Conservation (phyloP, 2,888 invertebrate genomes). For the Minunthozetes semirufus region DNA sequence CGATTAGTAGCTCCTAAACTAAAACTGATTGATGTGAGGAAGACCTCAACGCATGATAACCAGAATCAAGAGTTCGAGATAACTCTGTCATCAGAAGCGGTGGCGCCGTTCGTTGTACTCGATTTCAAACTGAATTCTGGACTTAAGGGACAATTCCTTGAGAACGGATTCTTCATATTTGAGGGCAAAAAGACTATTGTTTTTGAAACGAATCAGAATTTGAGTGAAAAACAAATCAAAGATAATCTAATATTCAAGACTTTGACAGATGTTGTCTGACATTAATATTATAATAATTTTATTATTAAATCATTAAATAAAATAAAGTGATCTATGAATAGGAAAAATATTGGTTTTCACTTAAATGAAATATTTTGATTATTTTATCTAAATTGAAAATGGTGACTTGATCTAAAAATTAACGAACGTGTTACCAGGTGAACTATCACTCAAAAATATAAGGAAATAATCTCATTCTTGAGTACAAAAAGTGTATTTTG, state of each 20-base stretch:
- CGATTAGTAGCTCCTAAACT: neutral
- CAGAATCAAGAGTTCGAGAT: slow-evolving; percentile 34
- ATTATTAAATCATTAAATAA: too few relatives aligned
- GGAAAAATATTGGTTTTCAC: too few relatives aligned
- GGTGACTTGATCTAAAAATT: too few relatives aligned
- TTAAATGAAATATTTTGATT: too few relatives aligned
- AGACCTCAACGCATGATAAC: slow-evolving; percentile 17
- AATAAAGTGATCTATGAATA: too few relatives aligned
- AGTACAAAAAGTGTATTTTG: too few relatives aligned
- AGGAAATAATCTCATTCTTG: too few relatives aligned
- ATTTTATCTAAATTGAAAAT: too few relatives aligned
- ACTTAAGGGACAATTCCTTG: slow-evolving; percentile 60
- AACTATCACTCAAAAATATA: too few relatives aligned
- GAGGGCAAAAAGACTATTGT: slow-evolving; percentile 45
- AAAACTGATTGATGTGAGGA: slow-evolving; percentile 41
- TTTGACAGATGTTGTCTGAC: slow-evolving; percentile 1
- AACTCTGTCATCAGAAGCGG: slow-evolving; percentile 44
- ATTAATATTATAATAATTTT: too few relatives aligned
- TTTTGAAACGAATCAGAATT: slow-evolving; percentile 41
- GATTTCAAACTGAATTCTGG: slow-evolving; percentile 45
- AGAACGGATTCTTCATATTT: slow-evolving; percentile 61
- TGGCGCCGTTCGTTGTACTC: slow-evolving; percentile 60
- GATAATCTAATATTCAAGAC: slow-evolving; percentile 22
- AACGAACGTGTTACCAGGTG: too few relatives aligned
- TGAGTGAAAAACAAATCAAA: slow-evolving; percentile 30